phyloP scores from a whole-genome alignment of 2,113 vertebrate species.

The Anthoscopus minutus region DNA sequence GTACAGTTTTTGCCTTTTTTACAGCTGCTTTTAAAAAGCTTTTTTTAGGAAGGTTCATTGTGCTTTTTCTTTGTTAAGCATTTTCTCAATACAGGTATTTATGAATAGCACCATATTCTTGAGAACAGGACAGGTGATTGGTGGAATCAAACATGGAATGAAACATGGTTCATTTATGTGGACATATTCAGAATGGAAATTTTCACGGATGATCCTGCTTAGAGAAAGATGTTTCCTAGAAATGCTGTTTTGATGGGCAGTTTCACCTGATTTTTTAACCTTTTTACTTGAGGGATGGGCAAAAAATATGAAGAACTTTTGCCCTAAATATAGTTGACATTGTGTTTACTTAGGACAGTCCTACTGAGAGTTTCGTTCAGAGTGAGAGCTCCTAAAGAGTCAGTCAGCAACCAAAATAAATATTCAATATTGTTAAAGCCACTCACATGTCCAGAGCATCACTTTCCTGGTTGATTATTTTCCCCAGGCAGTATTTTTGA shows the following conservation, averaged over 20 bases:
- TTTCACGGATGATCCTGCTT: neutral
- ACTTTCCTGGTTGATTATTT: neutral
- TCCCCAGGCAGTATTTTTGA: neutral
- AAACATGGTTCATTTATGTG: neutral
- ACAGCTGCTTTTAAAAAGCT: neutral
- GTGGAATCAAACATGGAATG: too few species aligned
- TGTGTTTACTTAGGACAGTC: neutral
- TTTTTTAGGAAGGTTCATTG: neutral
- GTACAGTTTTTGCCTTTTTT: neutral
- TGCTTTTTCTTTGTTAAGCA: neutral
- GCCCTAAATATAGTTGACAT: neutral
- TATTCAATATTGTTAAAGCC: neutral
- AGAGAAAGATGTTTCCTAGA: neutral
- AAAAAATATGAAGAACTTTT: neutral
- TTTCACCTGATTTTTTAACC: neutral
- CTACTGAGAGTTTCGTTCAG: neutral
- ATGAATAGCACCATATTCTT: neutral
- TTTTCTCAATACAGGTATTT: neutral
- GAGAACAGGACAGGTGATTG: neutral
- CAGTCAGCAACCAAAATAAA: neutral
- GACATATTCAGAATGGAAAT: neutral
- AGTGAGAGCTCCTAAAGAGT: neutral
- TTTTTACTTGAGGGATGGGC: neutral
- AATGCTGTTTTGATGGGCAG: neutral
- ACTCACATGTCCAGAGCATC: neutral